Base-by-base conservation (phyloP, 2,797 vertebrate species). In the Arrhamphus sclerolepis region DNA sequence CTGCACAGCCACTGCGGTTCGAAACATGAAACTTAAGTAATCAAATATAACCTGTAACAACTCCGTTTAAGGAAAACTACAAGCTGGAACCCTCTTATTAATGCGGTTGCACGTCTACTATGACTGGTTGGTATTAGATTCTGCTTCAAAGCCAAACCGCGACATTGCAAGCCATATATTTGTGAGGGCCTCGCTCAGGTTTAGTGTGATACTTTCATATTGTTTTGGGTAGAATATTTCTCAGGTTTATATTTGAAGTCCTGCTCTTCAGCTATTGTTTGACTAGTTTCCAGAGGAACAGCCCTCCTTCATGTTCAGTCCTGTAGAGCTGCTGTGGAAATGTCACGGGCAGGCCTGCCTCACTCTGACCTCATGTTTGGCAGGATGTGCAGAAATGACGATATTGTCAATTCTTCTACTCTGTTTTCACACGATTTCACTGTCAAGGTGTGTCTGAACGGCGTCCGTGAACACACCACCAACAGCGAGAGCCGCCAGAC, bases 391-490 rank as follows among this genome's bases (percentile, higher is more conserved):
- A 75, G 56, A 68, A 82, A 78, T 79, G 40, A 81, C 75, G 55
- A 77, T 81, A 67, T 80, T 87, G 66, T 73, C n/a, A n/a, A n/a
- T n/a, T n/a, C n/a, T n/a, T n/a, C n/a, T 20, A 43, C 19, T 41
- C 46, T 46, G 54, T n/a, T 50, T 40, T 53, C 60, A 29, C 54
- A 16, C 56, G 54, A 22, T 41, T 31, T 74, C 52, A 56, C 56
- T 62, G 70, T 74, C 52, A 55, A 79, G 68, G 76, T 81, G 77
- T 80, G 64, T 74, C 58, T 19, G 40, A 10, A 34, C 31, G 10
- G 9, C 31, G 31, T 34, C 31, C 31, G 10, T 10, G 3, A 10
- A 34, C 31, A 34, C 31, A 67, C 59, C 38, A 42, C 42, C 39
- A 73, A 62, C 56, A 60, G 38, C 38, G 48, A 43, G n/a, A 29